phyloP scores from a whole-genome alignment of 1,140 invertebrate species.

The Brachionus angularis region DNA sequence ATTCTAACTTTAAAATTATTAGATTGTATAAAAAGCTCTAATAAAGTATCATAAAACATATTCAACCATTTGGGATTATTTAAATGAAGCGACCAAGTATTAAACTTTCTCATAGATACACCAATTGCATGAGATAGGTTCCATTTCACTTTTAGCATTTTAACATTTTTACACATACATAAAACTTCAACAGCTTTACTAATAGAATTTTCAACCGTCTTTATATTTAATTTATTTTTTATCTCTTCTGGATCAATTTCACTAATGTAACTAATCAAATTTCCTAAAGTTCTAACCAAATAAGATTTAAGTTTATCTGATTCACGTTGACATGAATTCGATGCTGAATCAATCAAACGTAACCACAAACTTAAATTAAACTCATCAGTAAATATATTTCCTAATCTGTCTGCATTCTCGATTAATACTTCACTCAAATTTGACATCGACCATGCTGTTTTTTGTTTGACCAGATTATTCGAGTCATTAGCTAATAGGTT shows the following conservation, averaged over 20 bases:
- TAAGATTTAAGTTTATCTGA: constrained; percentile 40
- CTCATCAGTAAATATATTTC: constrained; percentile 20
- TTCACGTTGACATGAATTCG: constrained; percentile 5
- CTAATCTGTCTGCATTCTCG: constrained; percentile 32
- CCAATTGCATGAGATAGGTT: constrained; percentile 42
- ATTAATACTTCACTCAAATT: constrained; percentile 41
- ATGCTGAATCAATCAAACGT: not conserved
- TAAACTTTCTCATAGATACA: constrained; percentile 10
- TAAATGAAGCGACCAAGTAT: not conserved
- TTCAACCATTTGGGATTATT: constrained; percentile 31
- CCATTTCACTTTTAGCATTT: constrained; percentile 43
- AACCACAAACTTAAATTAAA: constrained; percentile 19
- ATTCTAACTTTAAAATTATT: constrained; percentile 44
- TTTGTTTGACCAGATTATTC: constrained; percentile 32
- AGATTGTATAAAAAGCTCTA: constrained; percentile 15
- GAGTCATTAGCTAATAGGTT: constrained; percentile 10
- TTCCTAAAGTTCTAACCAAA: constrained; percentile 13
- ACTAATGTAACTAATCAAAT: constrained; percentile 34
- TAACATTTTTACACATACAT: constrained; percentile 24
- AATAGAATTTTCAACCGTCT: constrained; percentile 6
- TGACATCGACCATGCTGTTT: constrained; percentile 40
- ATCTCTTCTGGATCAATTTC: not conserved
- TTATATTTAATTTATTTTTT: not conserved
- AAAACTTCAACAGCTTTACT: not conserved
- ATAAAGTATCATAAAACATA: constrained; percentile 12